Evolutionary conservation across 2,797 vertebrate species (phyloP), one percentile per base, ranked within the genome.

Genomic region (Galagoides demidoff): DNA sequence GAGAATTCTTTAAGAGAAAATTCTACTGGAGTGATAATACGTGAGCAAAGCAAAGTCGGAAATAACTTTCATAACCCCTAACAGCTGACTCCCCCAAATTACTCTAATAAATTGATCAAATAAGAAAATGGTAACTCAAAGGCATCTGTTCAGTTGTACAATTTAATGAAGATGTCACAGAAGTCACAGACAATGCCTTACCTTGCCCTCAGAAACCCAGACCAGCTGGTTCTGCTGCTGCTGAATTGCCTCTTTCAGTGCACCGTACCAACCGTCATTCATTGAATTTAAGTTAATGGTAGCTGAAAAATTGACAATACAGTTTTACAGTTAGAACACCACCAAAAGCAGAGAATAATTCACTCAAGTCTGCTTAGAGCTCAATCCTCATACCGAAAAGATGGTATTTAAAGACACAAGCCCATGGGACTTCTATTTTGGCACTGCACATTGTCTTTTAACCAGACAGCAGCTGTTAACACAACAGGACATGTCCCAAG

Each of bases 141-240:
- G 71, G 85, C 37, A 52, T 91, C 39, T 43, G 70, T 22, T 57
- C 39, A 64, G 81, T 23, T 52, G 49, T 8, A 1, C 19, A 52
- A 81, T n/a, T 45, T 76, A 89, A 3, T 16, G 8, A 90, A 82
- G 17, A 19, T 9, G 66, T 68, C 22, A 52, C 87, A 68, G 77
- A 89, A 43, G 1, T 7, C 71, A 23, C 0, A 61, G 17, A 82
- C 87, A 55, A 52, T 19, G 79, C 90, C 98, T 99, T 99, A 99
- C 99, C 99, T 99, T 99, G 98, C 99, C 99, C 98, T 99, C 99
- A 3, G 99, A 99, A 98, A 99, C 99, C 99, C 99, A 99, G 79
- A 99, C 99, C 96, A 99, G 96, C 97, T 99, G 99, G 97, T 99
- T 99, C 98, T 99, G 99, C 89, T 99, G 99, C 37, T 99, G 99